Conservation (phyloP, 1,140 invertebrate species). For the Pogonomyrmex barbatus region DNA sequence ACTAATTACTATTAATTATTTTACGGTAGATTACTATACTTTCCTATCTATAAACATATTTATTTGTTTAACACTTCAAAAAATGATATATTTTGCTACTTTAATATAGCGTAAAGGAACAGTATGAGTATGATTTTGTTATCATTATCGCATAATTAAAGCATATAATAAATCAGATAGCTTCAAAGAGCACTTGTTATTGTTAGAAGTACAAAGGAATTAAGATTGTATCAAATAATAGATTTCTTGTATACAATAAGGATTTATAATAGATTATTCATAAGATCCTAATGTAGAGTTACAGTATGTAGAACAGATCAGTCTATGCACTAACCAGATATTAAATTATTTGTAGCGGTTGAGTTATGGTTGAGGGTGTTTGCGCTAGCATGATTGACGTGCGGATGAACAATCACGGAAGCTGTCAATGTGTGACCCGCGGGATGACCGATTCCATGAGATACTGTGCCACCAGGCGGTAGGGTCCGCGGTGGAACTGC, state of each 20-base stretch:
- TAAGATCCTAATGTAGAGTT: not conserved
- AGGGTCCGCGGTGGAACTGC: slow-evolving; percentile 85
- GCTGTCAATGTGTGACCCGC: slow-evolving; percentile 83
- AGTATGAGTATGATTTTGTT: not conserved
- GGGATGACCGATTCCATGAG: slow-evolving; percentile 77
- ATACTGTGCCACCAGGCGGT: slow-evolving; percentile 77
- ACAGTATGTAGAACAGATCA: not conserved
- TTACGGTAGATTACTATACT: not conserved
- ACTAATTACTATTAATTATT: not conserved
- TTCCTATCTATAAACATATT: not conserved
- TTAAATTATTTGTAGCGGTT: slow-evolving; percentile 81
- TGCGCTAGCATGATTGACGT: slow-evolving; percentile 79
- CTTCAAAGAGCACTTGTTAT: not conserved
- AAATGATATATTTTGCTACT: not conserved
- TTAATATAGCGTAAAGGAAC: not conserved
- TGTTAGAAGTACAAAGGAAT: not conserved
- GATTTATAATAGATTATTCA: not conserved
- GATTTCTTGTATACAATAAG: not conserved
- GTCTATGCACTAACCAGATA: slow-evolving; percentile 82
- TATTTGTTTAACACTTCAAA: not conserved
- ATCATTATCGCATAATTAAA: not conserved
- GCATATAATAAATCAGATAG: not conserved
- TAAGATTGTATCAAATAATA: not conserved
- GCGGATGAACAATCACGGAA: slow-evolving; percentile 84
- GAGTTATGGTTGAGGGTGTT: slow-evolving; percentile 81